phyloP scores from a whole-genome alignment of 37 sponge, comb jelly and placozoan genomes.

The Eunapius fragilis region DNA sequence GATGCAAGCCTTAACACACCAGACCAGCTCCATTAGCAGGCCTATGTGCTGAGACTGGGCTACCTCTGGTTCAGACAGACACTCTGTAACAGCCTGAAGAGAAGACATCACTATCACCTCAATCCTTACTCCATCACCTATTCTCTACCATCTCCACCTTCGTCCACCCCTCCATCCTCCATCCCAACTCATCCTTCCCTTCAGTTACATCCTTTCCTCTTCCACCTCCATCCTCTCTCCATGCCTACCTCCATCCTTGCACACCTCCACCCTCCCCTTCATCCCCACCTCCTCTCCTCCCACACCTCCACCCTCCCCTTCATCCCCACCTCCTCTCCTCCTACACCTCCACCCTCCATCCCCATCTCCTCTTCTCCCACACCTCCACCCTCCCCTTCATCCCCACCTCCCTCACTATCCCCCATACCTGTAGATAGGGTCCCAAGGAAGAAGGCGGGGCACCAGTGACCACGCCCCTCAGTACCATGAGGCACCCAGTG shows the following conservation, averaged over 20 bases:
- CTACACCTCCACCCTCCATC: background rate
- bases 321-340: background rate
- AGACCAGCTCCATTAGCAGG: constrained; percentile 40
- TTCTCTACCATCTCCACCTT: background rate
- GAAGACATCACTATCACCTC: background rate
- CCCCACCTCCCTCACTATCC: background rate
- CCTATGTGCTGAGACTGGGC: constrained; percentile 39
- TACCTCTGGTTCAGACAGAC: constrained; percentile 59
- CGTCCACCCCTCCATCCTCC: no score
- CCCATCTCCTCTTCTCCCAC: background rate
- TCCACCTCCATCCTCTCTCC: no score
- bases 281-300: background rate
- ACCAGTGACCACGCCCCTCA: constrained; percentile 47
- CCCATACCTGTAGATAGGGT: constrained; percentile 44
- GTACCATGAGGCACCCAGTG: constrained; percentile 74
- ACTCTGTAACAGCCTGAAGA: constrained; percentile 36
- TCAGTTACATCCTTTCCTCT: background rate
- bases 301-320: background rate
- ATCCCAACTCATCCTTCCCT: no score
- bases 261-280: no score
- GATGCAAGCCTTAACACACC: constrained; percentile 2
- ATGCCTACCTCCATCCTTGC: no score
- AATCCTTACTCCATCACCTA: background rate
- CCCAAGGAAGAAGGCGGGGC: constrained; percentile 1
- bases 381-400: constrained; percentile 3